These are phyloP conservation scores for Fukomys damarensis DNA, from an alignment of 2,113 vertebrate genomes.

Conservation along the genomic window DNA sequence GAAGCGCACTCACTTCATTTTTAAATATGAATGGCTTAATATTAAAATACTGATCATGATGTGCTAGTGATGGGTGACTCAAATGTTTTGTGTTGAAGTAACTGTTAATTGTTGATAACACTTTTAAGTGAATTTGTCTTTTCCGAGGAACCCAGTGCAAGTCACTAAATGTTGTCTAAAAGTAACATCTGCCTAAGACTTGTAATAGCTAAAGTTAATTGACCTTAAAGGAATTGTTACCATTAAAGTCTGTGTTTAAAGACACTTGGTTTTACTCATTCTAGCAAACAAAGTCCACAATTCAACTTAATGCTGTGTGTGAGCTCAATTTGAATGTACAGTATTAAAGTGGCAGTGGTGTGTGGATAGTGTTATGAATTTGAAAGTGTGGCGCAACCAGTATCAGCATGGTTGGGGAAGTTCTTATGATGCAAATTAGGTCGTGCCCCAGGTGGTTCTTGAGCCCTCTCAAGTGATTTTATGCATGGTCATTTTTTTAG, in stretches of 20 bases:
- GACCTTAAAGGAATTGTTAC: conserved; percentile 81
- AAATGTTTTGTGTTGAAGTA: conserved; percentile 77
- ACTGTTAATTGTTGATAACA: conserved; percentile 74
- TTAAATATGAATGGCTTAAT: conserved; percentile 62
- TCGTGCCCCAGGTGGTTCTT: neutral
- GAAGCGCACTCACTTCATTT: conserved; percentile 77
- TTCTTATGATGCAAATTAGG: neutral
- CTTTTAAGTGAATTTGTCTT: conserved; percentile 75
- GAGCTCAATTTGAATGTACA: conserved; percentile 28
- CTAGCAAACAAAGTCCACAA: conserved; percentile 66
- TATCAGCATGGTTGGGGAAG: neutral
- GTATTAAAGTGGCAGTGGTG: neutral
- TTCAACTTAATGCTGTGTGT: conserved; percentile 24
- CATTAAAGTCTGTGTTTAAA: conserved; percentile 83
- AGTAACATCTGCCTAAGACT: conserved; percentile 77
- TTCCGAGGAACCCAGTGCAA: conserved; percentile 79
- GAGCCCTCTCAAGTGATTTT: neutral
- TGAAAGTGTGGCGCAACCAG: conserved; percentile 13
- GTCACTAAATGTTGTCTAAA: conserved; percentile 78
- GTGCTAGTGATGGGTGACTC: conserved; percentile 69
- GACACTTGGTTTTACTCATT: conserved; percentile 78
- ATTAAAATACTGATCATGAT: conserved; percentile 67
- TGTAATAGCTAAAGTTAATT: conserved; percentile 79
- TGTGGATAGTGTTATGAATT: neutral
- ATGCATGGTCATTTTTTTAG: neutral